Percentiles rank a stretch among this genome's conserved stretches.
Evolutionary conservation across 2,113 vertebrate species (phyloP).

Genomic region (Stegostoma tigrinum): DNA sequence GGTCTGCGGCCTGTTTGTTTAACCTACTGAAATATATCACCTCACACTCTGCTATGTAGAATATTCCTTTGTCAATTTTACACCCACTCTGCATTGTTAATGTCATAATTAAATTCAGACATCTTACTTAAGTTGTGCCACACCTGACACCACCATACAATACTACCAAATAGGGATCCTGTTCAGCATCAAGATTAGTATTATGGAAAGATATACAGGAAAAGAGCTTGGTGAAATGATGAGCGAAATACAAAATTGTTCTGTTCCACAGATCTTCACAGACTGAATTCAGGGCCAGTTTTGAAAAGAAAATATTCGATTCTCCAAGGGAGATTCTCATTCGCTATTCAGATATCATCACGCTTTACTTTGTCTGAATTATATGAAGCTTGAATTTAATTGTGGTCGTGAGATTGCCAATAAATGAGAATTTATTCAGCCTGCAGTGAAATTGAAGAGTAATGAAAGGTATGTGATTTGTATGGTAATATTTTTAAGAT

Average conservation of each 20-base stretch:
- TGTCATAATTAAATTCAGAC: neutral
- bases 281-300: neutral
- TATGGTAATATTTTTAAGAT: too few species aligned
- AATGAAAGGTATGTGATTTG: too few species aligned
- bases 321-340: neutral
- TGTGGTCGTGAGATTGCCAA: neutral
- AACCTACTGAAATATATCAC: too few species aligned
- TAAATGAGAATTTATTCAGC: neutral
- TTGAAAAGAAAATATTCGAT: neutral
- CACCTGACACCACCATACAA: neutral
- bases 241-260: neutral
- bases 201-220: neutral
- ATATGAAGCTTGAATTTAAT: neutral
- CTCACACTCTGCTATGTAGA: too few species aligned
- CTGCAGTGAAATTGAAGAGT: neutral
- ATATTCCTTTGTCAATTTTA: too few species aligned
- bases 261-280: neutral
- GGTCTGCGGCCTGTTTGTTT: too few species aligned
- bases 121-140: neutral
- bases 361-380: neutral
- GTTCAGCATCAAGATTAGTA: neutral
- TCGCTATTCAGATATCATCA: neutral
- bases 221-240: neutral
- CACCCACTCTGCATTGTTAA: neutral
- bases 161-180: neutral